Percentiles rank a stretch among this genome's conserved stretches.
Conservation (phyloP, 2,113 vertebrate genomes). For the Fulica atra region DNA sequence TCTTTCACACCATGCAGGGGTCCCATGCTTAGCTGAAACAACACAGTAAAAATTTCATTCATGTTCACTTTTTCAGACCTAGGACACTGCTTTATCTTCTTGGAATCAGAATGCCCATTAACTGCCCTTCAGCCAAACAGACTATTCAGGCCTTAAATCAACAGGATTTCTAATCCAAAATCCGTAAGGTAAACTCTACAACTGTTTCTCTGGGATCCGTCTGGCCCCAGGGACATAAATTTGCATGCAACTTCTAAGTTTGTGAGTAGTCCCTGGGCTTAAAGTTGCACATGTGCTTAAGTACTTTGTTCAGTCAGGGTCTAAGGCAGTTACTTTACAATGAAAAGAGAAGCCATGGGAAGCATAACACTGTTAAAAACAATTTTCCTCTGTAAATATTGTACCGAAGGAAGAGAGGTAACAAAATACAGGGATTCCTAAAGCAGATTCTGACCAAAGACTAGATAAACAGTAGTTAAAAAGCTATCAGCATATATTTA, state of each 20-base stretch:
- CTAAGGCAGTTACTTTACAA: constrained; percentile 1
- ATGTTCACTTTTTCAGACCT: not conserved
- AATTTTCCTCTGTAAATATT: not conserved
- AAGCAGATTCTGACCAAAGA: not conserved
- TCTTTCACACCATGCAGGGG: not conserved
- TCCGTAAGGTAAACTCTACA: not conserved
- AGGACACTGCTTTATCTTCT: not conserved
- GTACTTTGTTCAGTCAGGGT: not conserved
- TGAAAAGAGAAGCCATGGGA: not conserved
- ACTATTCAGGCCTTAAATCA: constrained; percentile 30
- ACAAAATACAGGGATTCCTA: not conserved
- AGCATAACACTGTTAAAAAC: constrained; percentile 7
- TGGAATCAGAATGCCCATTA: not conserved
- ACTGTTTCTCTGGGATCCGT: not conserved
- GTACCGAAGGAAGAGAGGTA: not conserved
- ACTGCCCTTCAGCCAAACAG: constrained; percentile 4
- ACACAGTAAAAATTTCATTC: not conserved
- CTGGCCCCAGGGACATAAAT: constrained; percentile 30
- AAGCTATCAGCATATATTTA: not conserved
- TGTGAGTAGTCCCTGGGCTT: not conserved
- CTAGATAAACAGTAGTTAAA: not conserved
- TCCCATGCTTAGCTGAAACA: not conserved
- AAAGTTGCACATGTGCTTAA: constrained; percentile 46
- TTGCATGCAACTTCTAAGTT: constrained; percentile 42
- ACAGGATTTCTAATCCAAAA: constrained; percentile 25